These are phyloP conservation scores for Meleagris gallopavo DNA, from an alignment of 2,113 vertebrate species.

Conservation along the genomic window DNA sequence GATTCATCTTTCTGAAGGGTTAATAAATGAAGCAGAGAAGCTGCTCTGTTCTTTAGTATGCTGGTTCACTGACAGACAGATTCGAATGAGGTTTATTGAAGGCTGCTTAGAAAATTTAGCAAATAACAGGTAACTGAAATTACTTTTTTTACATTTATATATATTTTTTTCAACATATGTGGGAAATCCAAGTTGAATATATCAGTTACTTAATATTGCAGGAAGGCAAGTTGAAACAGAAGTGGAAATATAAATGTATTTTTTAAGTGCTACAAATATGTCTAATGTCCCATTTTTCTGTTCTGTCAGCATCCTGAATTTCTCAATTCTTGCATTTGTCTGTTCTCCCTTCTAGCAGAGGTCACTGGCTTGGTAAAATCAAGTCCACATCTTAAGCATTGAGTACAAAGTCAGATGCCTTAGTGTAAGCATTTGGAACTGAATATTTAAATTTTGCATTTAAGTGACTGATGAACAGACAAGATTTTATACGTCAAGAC, in stretches of 20 bases:
- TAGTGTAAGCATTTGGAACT: not conserved
- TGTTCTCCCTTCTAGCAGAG: not conserved
- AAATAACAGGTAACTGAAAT: constrained; percentile 89
- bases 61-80: constrained; percentile 99
- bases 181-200: not conserved
- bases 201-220: not conserved
- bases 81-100: constrained; percentile 99
- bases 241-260: not conserved
- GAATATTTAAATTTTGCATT: not conserved
- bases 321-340: not conserved
- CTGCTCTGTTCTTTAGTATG: constrained; percentile 97
- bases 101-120: constrained; percentile 98
- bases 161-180: not conserved
- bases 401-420: not conserved
- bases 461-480: not conserved
- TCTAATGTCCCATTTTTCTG: not conserved
- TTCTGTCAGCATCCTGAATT: not conserved
- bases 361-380: not conserved
- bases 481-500: not conserved
- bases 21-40: constrained; percentile 99
- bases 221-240: not conserved
- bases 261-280: not conserved
- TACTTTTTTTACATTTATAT: not conserved
- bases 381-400: not conserved
- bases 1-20: constrained; percentile 97